Base-by-base conservation (phyloP, 2,797 vertebrate species). In the Crocidura indochinensis region DNA sequence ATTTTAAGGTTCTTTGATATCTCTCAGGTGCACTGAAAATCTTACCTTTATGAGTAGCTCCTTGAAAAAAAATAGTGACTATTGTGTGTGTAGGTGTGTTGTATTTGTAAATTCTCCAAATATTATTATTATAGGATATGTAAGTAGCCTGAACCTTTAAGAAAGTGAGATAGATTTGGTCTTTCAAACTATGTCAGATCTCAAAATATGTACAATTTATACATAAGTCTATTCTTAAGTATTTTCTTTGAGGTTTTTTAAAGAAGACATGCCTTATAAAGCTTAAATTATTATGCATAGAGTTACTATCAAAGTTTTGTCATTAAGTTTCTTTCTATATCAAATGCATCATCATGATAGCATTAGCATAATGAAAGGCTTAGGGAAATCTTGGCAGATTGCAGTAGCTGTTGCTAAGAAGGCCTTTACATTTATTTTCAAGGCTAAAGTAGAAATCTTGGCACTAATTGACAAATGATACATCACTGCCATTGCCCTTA, bases 341-440 rank as follows among this genome's bases (percentile, higher is more conserved):
- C n/a, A 88, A 73, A 94, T 71, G 38, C 46, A 88, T 49, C 31
- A 31, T 65, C 51, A 27, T 84, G 24, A 84, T 87, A 38, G 11
- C 7, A 87, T 91, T 74, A 84, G 69, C 74, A 87, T 77, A 90
- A 87, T 81, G 47, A 89, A 78, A 73, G 47, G 22, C 51, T 77
- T 73, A 74, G 74, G 69, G 38, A 89, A 87, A 88, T 71, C 26
- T 81, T 62, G 20, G 49, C 31, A 88, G 24, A 68, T 47, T 84
- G 17, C 20, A 75, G 8, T 12, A 29, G 47, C 64, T 76, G 8
- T 56, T 65, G 53, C 4, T 1, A 67, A 29, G 14, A 24, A 60
- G 87, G n/a, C 7, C 68, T 89, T 84, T 75, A 7, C 51, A 26
- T 38, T 8, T 51, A 22, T 92, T 73, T 84, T 87, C 71, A 78